phyloP scores from a whole-genome alignment of 1,140 invertebrate genomes.

The Ericerus pela region DNA sequence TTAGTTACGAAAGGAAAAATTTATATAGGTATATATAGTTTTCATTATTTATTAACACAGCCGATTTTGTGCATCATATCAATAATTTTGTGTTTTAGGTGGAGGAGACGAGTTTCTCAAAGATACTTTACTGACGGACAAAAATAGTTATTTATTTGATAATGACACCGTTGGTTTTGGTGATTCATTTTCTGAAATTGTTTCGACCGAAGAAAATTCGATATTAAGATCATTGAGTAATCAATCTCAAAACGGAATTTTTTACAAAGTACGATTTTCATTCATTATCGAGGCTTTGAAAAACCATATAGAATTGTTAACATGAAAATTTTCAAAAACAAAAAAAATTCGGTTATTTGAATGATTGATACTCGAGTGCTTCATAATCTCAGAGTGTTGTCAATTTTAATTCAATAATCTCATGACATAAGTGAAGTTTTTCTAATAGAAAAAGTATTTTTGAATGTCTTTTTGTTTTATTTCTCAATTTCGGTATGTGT shows the following conservation, averaged over 20 bases:
- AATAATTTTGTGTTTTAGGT: background rate
- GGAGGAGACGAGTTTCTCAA: background rate
- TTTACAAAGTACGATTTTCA: background rate
- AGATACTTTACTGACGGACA: background rate
- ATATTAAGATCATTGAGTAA: background rate
- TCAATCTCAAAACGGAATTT: background rate
- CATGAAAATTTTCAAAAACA: too few relatives aligned
- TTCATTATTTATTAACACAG: background rate
- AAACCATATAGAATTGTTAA: background rate
- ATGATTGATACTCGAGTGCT: too few relatives aligned
- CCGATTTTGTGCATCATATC: background rate
- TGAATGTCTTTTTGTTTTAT: background rate
- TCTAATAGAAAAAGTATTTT: too few relatives aligned
- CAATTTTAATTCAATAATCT: too few relatives aligned
- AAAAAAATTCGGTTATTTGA: too few relatives aligned
- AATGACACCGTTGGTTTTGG: constrained; percentile 13
- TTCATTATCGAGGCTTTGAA: too few relatives aligned
- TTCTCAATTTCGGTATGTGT: background rate
- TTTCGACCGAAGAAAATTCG: background rate
- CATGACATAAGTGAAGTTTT: too few relatives aligned
- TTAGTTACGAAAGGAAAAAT: constrained; percentile 35
- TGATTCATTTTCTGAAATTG: constrained; percentile 6
- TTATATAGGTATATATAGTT: constrained; percentile 31
- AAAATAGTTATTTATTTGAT: constrained; percentile 1
- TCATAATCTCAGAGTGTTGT: too few relatives aligned